Evolutionary conservation across 1,140 invertebrate species (phyloP).

Genomic region (Camponotus pennsylvanicus): DNA sequence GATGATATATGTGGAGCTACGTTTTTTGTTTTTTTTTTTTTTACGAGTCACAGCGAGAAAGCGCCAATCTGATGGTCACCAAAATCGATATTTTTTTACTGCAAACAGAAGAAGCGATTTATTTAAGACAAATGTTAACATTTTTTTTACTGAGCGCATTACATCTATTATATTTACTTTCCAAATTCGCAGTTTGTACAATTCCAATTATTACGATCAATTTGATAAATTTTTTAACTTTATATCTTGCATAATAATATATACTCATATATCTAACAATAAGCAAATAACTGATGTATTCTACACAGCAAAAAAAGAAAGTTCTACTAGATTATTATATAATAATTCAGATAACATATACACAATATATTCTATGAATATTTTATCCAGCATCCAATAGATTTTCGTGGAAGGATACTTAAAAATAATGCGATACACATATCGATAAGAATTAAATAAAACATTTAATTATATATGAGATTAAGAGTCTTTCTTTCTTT

Average conservation of each 20-base stretch:
- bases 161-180: background rate
- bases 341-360: no score
- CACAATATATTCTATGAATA: no score
- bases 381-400: no score
- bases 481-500: background rate
- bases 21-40: conserved; percentile 14
- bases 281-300: no score
- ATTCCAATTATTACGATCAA: no score
- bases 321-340: no score
- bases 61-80: conserved; percentile 20
- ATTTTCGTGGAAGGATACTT: no score
- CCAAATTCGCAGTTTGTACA: background rate
- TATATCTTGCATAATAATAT: no score
- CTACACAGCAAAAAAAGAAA: no score
- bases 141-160: background rate
- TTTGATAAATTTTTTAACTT: no score
- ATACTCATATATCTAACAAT: no score
- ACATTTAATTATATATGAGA: background rate
- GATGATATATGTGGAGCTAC: conserved; percentile 36
- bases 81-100: conserved; percentile 35
- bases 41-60: conserved; percentile 13
- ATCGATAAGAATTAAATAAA: background rate
- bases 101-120: conserved; percentile 8
- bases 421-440: background rate
- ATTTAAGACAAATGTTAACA: background rate